Conservation (phyloP, 2,797 vertebrate genomes). For the Sebastes steindachneri region DNA sequence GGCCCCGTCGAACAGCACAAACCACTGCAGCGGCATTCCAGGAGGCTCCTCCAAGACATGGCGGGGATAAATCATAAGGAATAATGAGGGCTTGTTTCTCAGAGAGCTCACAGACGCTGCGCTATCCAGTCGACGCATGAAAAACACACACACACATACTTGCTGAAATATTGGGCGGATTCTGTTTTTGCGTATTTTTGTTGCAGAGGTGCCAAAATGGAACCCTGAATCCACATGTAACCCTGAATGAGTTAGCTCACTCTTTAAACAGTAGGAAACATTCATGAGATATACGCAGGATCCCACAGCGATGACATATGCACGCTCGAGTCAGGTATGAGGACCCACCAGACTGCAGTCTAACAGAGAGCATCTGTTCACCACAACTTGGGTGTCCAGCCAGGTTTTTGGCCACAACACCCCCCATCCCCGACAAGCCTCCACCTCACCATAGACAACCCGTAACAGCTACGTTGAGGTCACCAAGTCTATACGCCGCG, state of each 20-base stretch:
- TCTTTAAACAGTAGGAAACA: neutral
- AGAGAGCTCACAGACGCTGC: constrained; percentile 25
- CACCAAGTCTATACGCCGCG: neutral
- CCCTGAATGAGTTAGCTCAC: neutral
- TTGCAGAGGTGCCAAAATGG: constrained; percentile 19
- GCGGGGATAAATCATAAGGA: constrained; percentile 65
- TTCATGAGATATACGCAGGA: neutral
- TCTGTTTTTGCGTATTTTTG: constrained; percentile 38
- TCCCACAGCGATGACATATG: neutral
- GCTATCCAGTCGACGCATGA: constrained; percentile 4
- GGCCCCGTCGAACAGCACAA: constrained; percentile 53
- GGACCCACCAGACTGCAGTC: neutral
- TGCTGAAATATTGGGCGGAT: constrained; percentile 16
- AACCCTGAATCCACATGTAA: neutral
- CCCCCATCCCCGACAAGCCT: constrained; percentile 9
- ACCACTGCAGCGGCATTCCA: constrained; percentile 66
- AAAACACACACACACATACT: constrained; percentile 1
- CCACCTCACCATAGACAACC: constrained; percentile 12
- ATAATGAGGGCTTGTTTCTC: constrained; percentile 60
- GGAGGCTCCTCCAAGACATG: constrained; percentile 61
- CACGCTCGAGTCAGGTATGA: constrained; percentile 11
- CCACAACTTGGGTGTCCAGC: constrained; percentile 33
- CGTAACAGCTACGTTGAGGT: neutral
- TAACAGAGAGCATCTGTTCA: constrained; percentile 31
- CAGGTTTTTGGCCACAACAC: constrained; percentile 22